Base-by-base conservation (phyloP, 2,888 invertebrate genomes). In the Apamea sordens region DNA sequence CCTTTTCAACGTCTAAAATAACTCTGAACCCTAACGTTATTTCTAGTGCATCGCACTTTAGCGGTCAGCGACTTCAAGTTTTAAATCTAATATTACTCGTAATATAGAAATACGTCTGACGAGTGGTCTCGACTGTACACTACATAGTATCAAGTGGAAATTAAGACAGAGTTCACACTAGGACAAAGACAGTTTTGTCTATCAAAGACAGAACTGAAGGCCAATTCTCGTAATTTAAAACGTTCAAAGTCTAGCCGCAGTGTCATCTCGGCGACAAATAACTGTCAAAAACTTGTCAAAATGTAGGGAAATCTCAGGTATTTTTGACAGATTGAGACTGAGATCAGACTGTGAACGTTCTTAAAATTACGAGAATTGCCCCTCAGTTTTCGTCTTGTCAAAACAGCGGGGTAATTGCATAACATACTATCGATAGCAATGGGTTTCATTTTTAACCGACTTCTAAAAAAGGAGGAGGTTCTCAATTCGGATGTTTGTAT, bases 1-100 rank as follows among this genome's bases (percentile, higher is more conserved):
- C 76, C 76, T 80, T 69, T 41, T 79, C 67, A 65, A 68, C 41
- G 56, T 75, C 67, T 76, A 67, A 85, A 85, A 77, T 85, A 85
- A 53, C 74, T 72, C 50, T 65, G 36, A 64, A 73, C 68, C 72
- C 64, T 68, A 53, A 64, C 65, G 68, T 74, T 86, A 82, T 86
- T 82, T 76, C 71, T 50, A 86, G 86, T 75, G 72, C 85, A 88
- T 77, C 78, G 76, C 61, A 73, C 78, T 70, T 53, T 44, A 67
- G 63, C 67, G 86, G 85, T 87, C 87, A 87, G 28, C n/a, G 84
- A 80, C 85, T 76, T 44, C 47, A 15, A 47, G 15, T 47, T 47
- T 79, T 50, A 69, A 73, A 74, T 84, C 18, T 83, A 50, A 74
- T 86, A 84, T 73, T 64, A 36, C 32, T 32, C 32, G 32, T 32